Base-by-base conservation (phyloP, 2,113 vertebrate species). In the Myiopsitta monachus region DNA sequence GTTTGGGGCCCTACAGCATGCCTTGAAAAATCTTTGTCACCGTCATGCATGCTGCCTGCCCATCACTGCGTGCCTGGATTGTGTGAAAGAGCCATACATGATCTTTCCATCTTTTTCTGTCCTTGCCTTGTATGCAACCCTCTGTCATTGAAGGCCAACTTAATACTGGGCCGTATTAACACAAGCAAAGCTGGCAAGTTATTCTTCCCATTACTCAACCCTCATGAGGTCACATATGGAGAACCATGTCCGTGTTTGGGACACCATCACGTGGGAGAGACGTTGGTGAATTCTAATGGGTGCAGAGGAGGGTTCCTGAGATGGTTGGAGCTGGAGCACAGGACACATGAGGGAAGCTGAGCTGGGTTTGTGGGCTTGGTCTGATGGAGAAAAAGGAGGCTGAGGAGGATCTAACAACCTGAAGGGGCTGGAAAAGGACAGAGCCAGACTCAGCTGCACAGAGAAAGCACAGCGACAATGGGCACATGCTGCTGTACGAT, bases 401-500 rank as follows among this genome's bases (percentile, higher is more conserved):
- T 54, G 59, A 38, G 18, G 2, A 21, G 16, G 18, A 57, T 10
- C 43, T 27, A 26, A 30, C 1, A 52, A 55, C 17, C 38, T 72
- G 66, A 31, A 75, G 33, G 9, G 19, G 6, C 33, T 62, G 55
- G 17, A 51, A 30, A 23, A 54, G 33, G 69, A 28, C 47, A 68
- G 55, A 74, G 36, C 2, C 36, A 26, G 38, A 6, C 17, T 44
- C 47, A 17, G 24, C 38, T 30, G 23, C 14, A 27, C 57, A 82
- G 26, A 28, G 52, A 36, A 69, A 57, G 55, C 27, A 22, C 13
- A 67, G 41, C 0, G 1, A 16, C 27, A 43, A 14, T 24, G 62
- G 76, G 41, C 14, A 21, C 9, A 3, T 36, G 64, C 2, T 90
- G 41, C n/a, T 2, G 0, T 16, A 18, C 0, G 0, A 39, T n/a